Percentiles rank a stretch among this genome's conserved stretches.
Evolutionary conservation across 1,140 invertebrate species (phyloP).

Genomic region (Sinella curviseta): DNA sequence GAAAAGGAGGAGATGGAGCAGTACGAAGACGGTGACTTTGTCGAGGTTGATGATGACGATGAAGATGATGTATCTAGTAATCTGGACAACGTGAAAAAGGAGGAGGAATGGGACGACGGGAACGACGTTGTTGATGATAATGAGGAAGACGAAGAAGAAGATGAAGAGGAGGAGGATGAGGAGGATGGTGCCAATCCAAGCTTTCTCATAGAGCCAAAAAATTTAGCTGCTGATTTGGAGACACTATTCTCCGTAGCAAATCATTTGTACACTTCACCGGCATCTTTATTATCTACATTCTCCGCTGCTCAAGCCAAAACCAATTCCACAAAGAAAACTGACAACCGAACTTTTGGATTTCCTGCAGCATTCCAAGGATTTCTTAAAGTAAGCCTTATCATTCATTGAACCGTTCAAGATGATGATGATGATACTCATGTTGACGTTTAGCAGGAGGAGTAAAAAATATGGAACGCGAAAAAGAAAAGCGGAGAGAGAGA

Average conservation of each 20-base stretch:
- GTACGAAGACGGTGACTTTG: not conserved
- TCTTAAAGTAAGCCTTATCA: slow-evolving; percentile 5
- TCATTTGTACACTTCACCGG: slow-evolving; percentile 38
- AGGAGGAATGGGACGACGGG: not conserved
- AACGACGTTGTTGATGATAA: slow-evolving; percentile 21
- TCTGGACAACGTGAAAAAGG: not conserved
- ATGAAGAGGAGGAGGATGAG: slow-evolving; percentile 7
- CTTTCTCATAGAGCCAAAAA: not conserved
- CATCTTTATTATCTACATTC: not conserved
- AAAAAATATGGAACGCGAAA: no score
- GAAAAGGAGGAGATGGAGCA: not conserved
- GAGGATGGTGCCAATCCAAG: not conserved
- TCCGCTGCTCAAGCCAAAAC: not conserved
- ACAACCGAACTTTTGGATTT: slow-evolving; percentile 31
- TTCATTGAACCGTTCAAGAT: not conserved
- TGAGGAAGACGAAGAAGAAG: slow-evolving; percentile 37
- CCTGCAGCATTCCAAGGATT: slow-evolving; percentile 23
- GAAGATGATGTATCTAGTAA: not conserved
- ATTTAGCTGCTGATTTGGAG: slow-evolving; percentile 27
- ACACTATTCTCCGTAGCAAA: slow-evolving; percentile 38
- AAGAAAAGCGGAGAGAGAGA: not conserved
- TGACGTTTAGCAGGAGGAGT: no score
- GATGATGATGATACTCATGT: not conserved
- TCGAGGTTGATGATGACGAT: not conserved
- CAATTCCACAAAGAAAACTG: slow-evolving; percentile 17